phyloP scores from a whole-genome alignment of 2,797 vertebrate genomes.

The Chrysocyon brachyurus region DNA sequence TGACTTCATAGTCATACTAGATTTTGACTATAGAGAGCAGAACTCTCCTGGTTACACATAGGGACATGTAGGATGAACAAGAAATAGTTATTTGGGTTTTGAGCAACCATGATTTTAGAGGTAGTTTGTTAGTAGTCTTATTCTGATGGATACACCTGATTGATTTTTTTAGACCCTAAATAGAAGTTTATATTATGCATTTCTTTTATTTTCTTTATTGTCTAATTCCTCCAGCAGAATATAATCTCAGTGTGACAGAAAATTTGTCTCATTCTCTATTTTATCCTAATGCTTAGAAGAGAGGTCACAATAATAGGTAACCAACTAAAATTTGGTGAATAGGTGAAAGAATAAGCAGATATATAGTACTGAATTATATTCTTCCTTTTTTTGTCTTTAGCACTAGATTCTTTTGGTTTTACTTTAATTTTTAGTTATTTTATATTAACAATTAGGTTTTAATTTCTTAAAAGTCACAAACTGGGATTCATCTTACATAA shows the following conservation, averaged over 20 bases:
- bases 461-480: slow-evolving; percentile 2
- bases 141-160: not conserved
- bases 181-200: not conserved
- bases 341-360: slow-evolving; percentile 21
- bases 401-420: not conserved
- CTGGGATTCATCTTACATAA: not conserved
- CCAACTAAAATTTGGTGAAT: not conserved
- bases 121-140: not conserved
- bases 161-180: not conserved
- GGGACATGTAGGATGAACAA: not conserved
- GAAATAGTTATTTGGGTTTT: slow-evolving; percentile 35
- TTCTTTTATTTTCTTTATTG: not conserved
- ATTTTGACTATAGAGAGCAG: not conserved
- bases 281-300: not conserved
- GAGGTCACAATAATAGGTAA: not conserved
- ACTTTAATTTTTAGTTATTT: not conserved
- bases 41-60: not conserved
- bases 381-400: not conserved
- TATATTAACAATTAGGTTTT: not conserved
- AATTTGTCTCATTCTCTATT: not conserved
- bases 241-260: not conserved
- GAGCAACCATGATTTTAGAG: not conserved
- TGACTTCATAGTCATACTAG: not conserved
- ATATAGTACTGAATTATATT: not conserved
- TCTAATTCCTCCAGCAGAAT: not conserved